phyloP scores from a whole-genome alignment of 2,797 vertebrate genomes.

The Echeneis naucrates region DNA sequence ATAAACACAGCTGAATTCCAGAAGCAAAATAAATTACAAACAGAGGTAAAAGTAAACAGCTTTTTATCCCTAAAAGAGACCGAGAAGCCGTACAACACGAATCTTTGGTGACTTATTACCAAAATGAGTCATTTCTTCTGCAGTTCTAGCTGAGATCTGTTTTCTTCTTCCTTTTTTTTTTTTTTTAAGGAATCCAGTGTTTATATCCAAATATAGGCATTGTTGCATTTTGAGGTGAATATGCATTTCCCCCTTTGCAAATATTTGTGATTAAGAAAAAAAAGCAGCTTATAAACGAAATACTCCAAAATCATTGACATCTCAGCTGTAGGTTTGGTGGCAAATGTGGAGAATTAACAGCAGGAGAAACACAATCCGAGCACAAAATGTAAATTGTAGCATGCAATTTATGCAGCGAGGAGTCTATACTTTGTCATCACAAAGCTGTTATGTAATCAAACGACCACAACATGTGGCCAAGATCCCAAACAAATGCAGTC shows the following conservation, averaged over 20 bases:
- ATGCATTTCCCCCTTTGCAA: constrained; percentile 62
- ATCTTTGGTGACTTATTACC: constrained; percentile 61
- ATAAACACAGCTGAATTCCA: constrained; percentile 75
- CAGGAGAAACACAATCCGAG: constrained; percentile 19
- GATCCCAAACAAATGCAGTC: constrained; percentile 30
- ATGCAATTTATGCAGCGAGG: constrained; percentile 4
- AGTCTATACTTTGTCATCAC: not conserved
- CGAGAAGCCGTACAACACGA: constrained; percentile 53
- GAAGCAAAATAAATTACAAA: constrained; percentile 71
- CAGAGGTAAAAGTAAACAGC: constrained; percentile 70
- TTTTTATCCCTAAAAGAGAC: constrained; percentile 52
- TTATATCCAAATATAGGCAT: constrained; percentile 67
- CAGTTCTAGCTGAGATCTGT: constrained; percentile 23
- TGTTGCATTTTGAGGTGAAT: constrained; percentile 56
- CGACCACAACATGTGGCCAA: constrained; percentile 19
- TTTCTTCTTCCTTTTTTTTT: too few species aligned
- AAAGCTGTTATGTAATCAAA: constrained; percentile 29
- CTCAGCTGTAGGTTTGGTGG: constrained; percentile 14
- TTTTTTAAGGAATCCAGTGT: constrained; percentile 39
- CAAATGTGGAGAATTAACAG: constrained; percentile 25
- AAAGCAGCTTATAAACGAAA: constrained; percentile 35
- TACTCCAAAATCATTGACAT: constrained; percentile 6
- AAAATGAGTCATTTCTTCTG: constrained; percentile 61
- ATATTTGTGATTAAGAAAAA: constrained; percentile 57
- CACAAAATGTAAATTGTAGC: constrained; percentile 38